Percentiles rank a stretch among this genome's conserved stretches.
These are phyloP conservation scores for Spodoptera littoralis DNA, from an alignment of 2,888 invertebrate genomes.

Conservation along the genomic window DNA sequence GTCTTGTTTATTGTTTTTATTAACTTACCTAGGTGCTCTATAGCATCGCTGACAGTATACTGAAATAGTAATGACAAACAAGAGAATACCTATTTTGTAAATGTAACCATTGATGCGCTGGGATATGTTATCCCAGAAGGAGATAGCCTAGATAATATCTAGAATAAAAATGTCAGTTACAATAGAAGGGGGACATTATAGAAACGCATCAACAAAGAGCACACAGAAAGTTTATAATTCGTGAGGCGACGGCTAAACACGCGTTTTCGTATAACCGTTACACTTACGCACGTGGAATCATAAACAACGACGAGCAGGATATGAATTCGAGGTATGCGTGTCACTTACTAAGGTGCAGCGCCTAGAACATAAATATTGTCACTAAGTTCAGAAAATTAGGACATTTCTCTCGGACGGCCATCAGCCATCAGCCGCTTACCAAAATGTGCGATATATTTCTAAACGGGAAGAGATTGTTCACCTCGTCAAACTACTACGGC, in stretches of 20 bases:
- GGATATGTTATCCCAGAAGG: not conserved
- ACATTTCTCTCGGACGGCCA: conserved; percentile 14
- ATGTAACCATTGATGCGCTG: conserved; percentile 7
- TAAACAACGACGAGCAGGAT: conserved; percentile 76
- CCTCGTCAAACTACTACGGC: conserved; percentile 79
- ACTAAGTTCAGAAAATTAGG: conserved; percentile 16
- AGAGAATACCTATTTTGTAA: not conserved
- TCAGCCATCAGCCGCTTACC: conserved; percentile 10
- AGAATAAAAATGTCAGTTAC: not conserved
- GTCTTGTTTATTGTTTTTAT: no score
- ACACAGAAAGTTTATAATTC: conserved; percentile 54
- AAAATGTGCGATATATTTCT: conserved; percentile 49
- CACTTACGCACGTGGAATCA: conserved; percentile 73
- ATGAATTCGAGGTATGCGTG: conserved; percentile 72
- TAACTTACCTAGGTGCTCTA: not conserved
- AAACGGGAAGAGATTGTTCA: conserved; percentile 84
- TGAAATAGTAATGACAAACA: not conserved
- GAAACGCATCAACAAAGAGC: conserved; percentile 40
- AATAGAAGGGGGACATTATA: conserved; percentile 30
- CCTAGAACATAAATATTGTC: conserved; percentile 56
- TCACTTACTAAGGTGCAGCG: conserved; percentile 70
- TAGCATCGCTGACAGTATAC: not conserved
- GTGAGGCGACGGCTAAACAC: conserved; percentile 61
- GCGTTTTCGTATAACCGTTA: conserved; percentile 78
- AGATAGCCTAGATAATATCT: not conserved